Conservation (phyloP, 2,113 vertebrate species). For the Pomatostomus ruficeps region DNA sequence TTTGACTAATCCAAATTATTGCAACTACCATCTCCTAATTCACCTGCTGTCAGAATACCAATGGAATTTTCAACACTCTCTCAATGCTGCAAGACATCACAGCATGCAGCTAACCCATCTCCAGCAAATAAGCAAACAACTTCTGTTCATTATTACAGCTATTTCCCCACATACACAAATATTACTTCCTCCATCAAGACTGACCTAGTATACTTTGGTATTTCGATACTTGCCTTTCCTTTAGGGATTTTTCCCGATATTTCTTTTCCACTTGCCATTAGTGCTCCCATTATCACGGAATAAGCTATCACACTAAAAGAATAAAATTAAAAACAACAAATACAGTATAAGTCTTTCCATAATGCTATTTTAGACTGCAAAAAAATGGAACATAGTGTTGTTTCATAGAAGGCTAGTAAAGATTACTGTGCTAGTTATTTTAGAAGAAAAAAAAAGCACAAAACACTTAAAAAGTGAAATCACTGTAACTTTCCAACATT, state of each 20-base stretch:
- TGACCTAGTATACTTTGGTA: background rate
- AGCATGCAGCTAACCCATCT: background rate
- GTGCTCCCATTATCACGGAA: conserved; percentile 91
- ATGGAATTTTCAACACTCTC: background rate
- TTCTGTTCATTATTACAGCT: background rate
- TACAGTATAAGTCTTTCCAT: background rate
- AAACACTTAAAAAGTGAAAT: background rate
- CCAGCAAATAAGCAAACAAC: background rate
- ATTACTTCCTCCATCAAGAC: background rate
- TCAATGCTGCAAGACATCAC: background rate
- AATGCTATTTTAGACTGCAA: background rate
- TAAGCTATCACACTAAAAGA: conserved; percentile 88
- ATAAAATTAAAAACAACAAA: background rate
- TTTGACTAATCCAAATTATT: background rate
- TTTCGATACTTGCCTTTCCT: conserved; percentile 83
- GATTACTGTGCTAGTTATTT: background rate
- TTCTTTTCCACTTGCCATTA: conserved; percentile 98
- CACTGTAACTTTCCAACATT: background rate
- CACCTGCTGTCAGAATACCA: background rate
- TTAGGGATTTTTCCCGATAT: conserved; percentile 91
- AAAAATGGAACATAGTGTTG: background rate
- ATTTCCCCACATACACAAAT: background rate
- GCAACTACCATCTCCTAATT: background rate
- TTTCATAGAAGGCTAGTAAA: background rate
- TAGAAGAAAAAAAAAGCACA: background rate